Base-by-base conservation (phyloP, 2,113 vertebrate species). In the Heterocephalus glaber region DNA sequence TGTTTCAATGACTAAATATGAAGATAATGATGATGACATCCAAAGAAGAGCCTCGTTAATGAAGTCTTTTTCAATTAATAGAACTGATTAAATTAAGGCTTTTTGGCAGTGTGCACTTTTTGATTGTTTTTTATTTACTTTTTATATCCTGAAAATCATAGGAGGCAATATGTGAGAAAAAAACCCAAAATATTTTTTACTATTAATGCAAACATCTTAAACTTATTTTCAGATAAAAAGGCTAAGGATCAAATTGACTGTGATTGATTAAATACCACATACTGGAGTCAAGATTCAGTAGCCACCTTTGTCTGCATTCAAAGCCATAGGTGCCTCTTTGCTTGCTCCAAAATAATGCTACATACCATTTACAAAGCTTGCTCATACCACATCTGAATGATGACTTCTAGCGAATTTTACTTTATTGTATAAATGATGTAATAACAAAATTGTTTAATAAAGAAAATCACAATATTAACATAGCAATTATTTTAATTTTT, bases 171-270 rank as follows among this genome's bases (percentile, higher is more conserved):
- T 33, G 63, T 92, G 38, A 77, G 66, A 70, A 56, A 54, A 35
- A 30, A 77, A 44, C 17, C 66, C 81, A 41, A 28, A 92, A 92
- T 90, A 90, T 70, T 92, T 92, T 2, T 80, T 16, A 90, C 41
- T 90, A 80, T 76, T 92, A 65, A 92, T 92, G 5, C 86, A 95
- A 95, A 77, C 19, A 14, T n/a, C 16, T n/a, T 77, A 77, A 76
- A 33, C 11, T 61, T 58, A 56, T 60, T 54, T n/a, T 41, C 56
- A 88, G n/a, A 72, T 74, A 17, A 90, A 85, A 87, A 93, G 90
- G 47, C 26, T 49, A 76, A 93, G 83, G 70, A 44, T 94, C 92
- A 91, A 44, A 79, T 56, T 84, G 56, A 9, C 52, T 85, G 19
- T 74, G 41, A 81, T 5, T 81, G 63, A 72, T 94, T 74, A 92